Evolutionary conservation across 2,797 vertebrate genomes (phyloP).

Genomic region (Darevskia mixta): DNA sequence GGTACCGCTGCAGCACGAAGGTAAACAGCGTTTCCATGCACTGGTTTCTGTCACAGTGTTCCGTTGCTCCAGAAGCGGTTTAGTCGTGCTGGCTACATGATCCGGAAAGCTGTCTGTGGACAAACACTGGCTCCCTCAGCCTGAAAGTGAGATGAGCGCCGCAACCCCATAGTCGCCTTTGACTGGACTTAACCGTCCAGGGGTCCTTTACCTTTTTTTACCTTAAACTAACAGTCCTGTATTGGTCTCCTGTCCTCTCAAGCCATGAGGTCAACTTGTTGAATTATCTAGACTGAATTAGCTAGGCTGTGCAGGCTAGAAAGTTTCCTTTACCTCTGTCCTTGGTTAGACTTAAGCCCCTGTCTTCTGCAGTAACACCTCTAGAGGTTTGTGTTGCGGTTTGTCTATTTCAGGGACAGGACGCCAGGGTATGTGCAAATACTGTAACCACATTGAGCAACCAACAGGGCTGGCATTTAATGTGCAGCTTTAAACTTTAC

Average conservation of each 20-base stretch:
- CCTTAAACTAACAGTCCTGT: background rate
- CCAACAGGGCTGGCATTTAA: background rate
- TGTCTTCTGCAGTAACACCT: background rate
- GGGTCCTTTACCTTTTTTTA: too few relatives aligned
- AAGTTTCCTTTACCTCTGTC: background rate
- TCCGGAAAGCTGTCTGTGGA: too few relatives aligned
- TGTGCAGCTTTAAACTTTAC: background rate
- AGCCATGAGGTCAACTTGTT: background rate
- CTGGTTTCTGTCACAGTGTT: too few relatives aligned
- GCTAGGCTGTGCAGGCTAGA: background rate
- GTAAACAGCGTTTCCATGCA: too few relatives aligned
- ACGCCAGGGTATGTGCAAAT: background rate
- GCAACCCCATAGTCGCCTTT: too few relatives aligned
- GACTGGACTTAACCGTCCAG: too few relatives aligned
- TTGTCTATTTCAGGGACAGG: background rate
- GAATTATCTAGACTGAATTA: background rate
- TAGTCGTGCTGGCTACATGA: too few relatives aligned
- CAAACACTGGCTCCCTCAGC: too few relatives aligned
- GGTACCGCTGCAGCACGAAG: too few relatives aligned
- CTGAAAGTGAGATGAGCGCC: too few relatives aligned
- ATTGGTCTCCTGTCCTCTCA: background rate
- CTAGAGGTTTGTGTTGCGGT: background rate
- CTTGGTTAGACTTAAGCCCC: background rate
- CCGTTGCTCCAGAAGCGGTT: too few relatives aligned
- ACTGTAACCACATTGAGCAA: background rate